These are phyloP conservation scores for Etheostoma spectabile DNA, from an alignment of 2,113 vertebrate species.

Conservation along the genomic window DNA sequence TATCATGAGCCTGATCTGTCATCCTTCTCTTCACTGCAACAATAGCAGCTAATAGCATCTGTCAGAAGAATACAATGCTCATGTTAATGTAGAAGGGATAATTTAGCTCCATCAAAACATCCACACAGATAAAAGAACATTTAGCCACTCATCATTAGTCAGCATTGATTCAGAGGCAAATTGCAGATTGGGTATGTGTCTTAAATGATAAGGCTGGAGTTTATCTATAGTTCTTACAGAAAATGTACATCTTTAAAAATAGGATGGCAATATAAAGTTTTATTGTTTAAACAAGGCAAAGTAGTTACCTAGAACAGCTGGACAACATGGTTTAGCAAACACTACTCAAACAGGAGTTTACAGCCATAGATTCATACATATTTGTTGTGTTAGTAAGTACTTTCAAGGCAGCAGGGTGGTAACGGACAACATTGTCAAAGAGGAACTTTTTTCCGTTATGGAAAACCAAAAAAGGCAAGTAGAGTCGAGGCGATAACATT, in stretches of 20 bases:
- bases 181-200: not conserved
- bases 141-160: constrained; percentile 3
- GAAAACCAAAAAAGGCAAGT: too few relatives aligned
- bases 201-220: not conserved
- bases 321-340: too few relatives aligned
- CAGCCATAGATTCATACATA: too few relatives aligned
- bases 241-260: too few relatives aligned
- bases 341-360: too few relatives aligned
- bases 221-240: not conserved
- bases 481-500: too few relatives aligned
- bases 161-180: constrained; percentile 2
- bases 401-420: too few relatives aligned
- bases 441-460: too few relatives aligned
- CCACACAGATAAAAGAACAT: constrained; percentile 22
- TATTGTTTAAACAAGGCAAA: not conserved
- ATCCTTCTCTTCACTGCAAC: constrained; percentile 43
- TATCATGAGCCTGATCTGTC: constrained; percentile 58
- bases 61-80: constrained; percentile 33
- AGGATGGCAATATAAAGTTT: not conserved
- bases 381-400: too few relatives aligned
- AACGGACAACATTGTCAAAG: too few relatives aligned
- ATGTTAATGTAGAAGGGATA: constrained; percentile 25
- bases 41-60: constrained; percentile 48
- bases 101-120: constrained; percentile 34
- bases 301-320: too few relatives aligned